Evolutionary conservation across 2,113 vertebrate species (phyloP).

Genomic region (Columbina picui): DNA sequence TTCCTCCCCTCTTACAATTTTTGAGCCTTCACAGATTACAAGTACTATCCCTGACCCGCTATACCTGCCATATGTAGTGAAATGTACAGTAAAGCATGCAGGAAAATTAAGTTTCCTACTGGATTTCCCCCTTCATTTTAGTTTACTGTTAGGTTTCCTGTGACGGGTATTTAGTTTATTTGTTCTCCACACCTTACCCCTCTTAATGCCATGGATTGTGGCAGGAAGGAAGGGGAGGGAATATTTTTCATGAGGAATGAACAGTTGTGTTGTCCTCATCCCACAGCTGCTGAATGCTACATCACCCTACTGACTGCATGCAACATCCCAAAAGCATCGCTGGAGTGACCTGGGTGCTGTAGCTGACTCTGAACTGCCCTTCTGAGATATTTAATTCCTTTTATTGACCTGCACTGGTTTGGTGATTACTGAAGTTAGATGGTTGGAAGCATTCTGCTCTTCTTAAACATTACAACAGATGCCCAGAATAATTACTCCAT

Average conservation of each 20-base stretch:
- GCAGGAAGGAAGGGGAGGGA: neutral
- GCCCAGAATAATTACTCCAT: neutral
- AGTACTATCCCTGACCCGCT: neutral
- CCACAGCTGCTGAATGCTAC: neutral
- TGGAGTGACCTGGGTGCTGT: neutral
- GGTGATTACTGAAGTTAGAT: neutral
- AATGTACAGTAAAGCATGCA: neutral
- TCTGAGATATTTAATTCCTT: neutral
- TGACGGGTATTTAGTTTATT: neutral
- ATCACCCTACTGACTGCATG: accelerated
- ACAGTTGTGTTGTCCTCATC: neutral
- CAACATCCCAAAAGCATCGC: neutral
- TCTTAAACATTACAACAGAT: neutral
- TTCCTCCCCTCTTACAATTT: neutral
- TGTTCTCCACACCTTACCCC: accelerated
- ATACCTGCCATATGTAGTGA: neutral
- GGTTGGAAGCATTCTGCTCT: neutral
- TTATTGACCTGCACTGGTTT: neutral
- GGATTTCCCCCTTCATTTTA: neutral
- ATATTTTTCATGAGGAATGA: neutral
- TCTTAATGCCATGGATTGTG: neutral
- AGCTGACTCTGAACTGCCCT: neutral
- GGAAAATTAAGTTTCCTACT: neutral
- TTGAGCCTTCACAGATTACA: neutral
- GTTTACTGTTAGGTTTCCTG: neutral